A percentile compares a stretch with the other conserved stretches of the same genome.
Conservation (phyloP, 2,797 vertebrate genomes). For the Tapirus indicus region DNA sequence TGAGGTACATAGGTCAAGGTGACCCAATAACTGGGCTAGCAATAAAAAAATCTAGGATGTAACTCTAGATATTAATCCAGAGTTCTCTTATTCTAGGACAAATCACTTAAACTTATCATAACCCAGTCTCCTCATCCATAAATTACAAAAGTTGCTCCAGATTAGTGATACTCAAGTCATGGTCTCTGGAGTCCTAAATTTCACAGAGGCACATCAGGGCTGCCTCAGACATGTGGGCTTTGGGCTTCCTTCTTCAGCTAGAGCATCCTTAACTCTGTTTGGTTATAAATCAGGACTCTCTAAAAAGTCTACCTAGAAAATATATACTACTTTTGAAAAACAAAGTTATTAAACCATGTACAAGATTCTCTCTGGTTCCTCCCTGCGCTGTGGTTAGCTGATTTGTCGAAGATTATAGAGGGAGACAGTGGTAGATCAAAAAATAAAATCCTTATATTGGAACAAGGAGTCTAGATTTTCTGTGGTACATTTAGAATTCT, state of each 20-base stretch:
- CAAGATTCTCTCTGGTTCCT: background rate
- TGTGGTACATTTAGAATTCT: background rate
- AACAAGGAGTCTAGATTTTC: background rate
- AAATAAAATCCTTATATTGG: background rate
- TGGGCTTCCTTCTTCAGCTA: background rate
- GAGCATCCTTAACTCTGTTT: background rate
- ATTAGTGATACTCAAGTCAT: background rate
- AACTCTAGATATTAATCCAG: background rate
- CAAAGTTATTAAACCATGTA: background rate
- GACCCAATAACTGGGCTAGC: background rate
- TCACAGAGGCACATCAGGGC: accelerated
- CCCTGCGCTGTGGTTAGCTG: background rate
- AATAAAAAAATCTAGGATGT: background rate
- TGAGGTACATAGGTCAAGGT: background rate
- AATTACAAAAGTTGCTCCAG: background rate
- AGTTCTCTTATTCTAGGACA: background rate
- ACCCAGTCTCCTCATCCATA: background rate
- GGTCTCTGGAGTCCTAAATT: background rate
- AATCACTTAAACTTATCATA: background rate
- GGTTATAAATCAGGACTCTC: background rate
- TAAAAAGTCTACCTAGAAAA: background rate
- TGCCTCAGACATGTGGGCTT: background rate
- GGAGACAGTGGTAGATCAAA: background rate
- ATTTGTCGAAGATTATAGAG: background rate
- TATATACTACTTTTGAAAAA: background rate